phyloP scores from a whole-genome alignment of 35 echinoderm and acorn worm species.

The Chiridota heheva region DNA sequence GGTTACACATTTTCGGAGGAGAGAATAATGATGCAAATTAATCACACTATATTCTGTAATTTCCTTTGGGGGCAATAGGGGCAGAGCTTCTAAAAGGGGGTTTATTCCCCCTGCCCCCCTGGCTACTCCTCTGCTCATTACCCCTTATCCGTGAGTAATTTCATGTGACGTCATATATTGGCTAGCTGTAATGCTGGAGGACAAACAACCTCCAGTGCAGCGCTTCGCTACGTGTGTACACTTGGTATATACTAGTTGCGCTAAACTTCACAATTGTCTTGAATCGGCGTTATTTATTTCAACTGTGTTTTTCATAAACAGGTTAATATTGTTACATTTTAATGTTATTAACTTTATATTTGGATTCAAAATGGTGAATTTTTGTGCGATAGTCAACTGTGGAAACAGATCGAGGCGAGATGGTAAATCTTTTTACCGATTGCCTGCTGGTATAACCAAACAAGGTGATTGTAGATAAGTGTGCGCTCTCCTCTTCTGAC shows the following conservation, averaged over 20 bases:
- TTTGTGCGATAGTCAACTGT: constrained; percentile 23
- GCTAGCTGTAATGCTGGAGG: constrained; percentile 11
- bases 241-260: background rate
- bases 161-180: constrained; percentile 25
- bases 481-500: too few species aligned
- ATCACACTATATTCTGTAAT: too few species aligned
- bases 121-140: too few species aligned
- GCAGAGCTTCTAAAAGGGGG: too few species aligned
- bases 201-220: background rate
- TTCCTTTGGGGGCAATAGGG: too few species aligned
- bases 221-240: background rate
- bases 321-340: background rate
- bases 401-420: constrained; percentile 34
- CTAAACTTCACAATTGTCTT: background rate
- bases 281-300: too few species aligned
- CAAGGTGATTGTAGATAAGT: constrained; percentile 5
- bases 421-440: constrained; percentile 23
- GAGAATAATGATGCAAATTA: too few species aligned
- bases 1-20: too few species aligned
- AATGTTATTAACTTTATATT: background rate
- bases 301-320: background rate
- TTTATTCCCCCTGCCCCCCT: too few species aligned
- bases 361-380: constrained; percentile 12
- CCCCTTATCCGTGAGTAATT: too few species aligned
- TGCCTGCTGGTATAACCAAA: background rate